Base-by-base conservation (phyloP, 2,113 vertebrate genomes). In the Ciconia boyciana region DNA sequence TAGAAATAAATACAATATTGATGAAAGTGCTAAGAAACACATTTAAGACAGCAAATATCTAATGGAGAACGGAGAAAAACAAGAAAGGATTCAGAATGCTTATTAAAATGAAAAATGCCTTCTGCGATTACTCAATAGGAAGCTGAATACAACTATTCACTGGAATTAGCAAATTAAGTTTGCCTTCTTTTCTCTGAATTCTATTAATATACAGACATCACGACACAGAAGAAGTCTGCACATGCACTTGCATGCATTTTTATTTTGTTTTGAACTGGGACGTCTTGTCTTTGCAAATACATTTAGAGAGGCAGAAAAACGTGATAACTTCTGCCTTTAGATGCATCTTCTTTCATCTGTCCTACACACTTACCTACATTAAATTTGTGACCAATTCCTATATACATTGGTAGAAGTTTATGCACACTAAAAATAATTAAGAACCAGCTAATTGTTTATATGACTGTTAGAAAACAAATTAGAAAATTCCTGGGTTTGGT, bases 91-190 rank as follows among this genome's bases (percentile, higher is more conserved):
- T 80, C 58, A 48, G 85, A 92, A 80, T 17, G 54, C 49, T 77
- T 66, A 81, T 69, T 96, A 83, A 92, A 92, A 75, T 26, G 20
- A 93, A 94, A 95, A 92, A 95, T 78, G 75, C 22, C 55, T 83
- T 78, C 60, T 81, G 51, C 4, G 1, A 51, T 88, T 86, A 77
- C 71, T 90, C 76, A 83, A 24, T 55, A 89, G 58, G n/a, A 90
- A 93, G 64, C 44, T 94, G 83, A 96, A 94, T 83, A 65, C n/a
- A 79, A 26, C 83, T 46, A 90, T 92, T 95, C 88, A 95, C 32
- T 89, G 60, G 71, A 94, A 93, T 70, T 88, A 54, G 85, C 58
- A 94, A 90, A 95, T 48, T 70, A 69, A 90, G 13, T 92, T 83
- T 93, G 82, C 48, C 68, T 44, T 71, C 36, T 94, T 88, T 82